Conservation (phyloP, 1,140 invertebrate species). For the Drosophila pectinifera region DNA sequence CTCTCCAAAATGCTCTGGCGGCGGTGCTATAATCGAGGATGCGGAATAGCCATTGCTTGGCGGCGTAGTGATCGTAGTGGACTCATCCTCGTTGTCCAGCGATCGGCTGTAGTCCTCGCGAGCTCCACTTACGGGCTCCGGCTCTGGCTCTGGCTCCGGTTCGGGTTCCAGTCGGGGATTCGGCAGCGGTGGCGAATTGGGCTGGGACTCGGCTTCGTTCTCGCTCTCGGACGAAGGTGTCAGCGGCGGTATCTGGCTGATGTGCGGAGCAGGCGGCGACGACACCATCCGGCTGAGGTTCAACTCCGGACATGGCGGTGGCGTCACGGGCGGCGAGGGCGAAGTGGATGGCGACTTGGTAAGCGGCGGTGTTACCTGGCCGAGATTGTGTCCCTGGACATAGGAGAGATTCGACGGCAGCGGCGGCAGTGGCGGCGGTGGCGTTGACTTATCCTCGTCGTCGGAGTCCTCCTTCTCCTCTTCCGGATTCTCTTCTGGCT, state of each 20-base stretch:
- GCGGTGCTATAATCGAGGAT: conserved; percentile 78
- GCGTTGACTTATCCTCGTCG: conserved; percentile 73
- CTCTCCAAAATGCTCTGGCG: conserved; percentile 73
- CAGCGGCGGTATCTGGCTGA: conserved; percentile 71
- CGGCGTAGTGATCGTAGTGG: conserved; percentile 80
- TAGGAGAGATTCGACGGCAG: conserved; percentile 78
- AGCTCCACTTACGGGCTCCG: conserved; percentile 36
- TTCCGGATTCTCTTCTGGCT: conserved; percentile 25
- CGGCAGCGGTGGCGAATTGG: conserved; percentile 66
- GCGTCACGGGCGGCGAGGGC: conserved; percentile 77
- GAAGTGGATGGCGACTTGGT: conserved; percentile 80
- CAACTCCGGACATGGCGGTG: conserved; percentile 71
- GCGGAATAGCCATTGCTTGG: conserved; percentile 81
- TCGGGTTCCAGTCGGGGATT: conserved; percentile 39
- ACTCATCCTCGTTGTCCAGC: conserved; percentile 77
- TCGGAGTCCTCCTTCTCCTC: conserved; percentile 48
- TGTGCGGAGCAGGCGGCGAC: conserved; percentile 72
- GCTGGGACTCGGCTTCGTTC: conserved; percentile 69
- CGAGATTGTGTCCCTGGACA: conserved; percentile 60
- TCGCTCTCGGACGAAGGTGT: conserved; percentile 80
- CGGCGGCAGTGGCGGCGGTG: conserved; percentile 80
- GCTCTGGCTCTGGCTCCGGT: conserved; percentile 33
- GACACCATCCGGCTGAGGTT: conserved; percentile 71
- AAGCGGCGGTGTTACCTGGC: conserved; percentile 63
- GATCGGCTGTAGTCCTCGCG: conserved; percentile 70